A percentile compares a stretch with the other conserved stretches of the same genome.
These are phyloP conservation scores for Turdus rufiventris DNA, from an alignment of 2,113 vertebrate species.

Conservation along the genomic window DNA sequence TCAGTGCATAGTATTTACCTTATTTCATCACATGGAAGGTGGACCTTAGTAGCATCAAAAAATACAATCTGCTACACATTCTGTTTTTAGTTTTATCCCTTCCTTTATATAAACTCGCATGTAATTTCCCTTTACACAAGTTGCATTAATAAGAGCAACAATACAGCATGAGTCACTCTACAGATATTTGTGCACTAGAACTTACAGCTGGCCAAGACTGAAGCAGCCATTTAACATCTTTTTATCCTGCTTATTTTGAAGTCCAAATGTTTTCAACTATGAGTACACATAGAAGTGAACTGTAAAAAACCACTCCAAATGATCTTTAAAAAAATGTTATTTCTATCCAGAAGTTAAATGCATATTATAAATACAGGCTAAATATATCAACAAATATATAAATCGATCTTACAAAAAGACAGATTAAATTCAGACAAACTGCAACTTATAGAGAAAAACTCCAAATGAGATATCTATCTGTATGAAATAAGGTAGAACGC, in stretches of 20 bases:
- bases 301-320: background rate
- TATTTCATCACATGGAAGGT: background rate
- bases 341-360: background rate
- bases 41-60: background rate
- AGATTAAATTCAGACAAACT: background rate
- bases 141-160: background rate
- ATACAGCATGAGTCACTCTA: conserved; percentile 3
- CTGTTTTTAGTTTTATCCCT: background rate
- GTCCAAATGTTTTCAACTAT: background rate
- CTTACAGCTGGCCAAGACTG: background rate
- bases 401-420: background rate
- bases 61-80: background rate
- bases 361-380: background rate
- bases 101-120: background rate
- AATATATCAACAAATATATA: background rate
- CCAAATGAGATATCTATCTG: background rate
- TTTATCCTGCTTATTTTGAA: conserved; percentile 4
- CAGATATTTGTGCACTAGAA: background rate
- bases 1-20: background rate
- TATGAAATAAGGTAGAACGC: background rate
- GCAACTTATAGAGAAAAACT: background rate
- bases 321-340: background rate
- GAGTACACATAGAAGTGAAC: background rate
- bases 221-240: background rate
- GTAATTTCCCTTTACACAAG: background rate